Evolutionary conservation across 53 echinoderm and acorn worm genomes (phyloP).

Genomic region (Mesocentrotus franciscanus): DNA sequence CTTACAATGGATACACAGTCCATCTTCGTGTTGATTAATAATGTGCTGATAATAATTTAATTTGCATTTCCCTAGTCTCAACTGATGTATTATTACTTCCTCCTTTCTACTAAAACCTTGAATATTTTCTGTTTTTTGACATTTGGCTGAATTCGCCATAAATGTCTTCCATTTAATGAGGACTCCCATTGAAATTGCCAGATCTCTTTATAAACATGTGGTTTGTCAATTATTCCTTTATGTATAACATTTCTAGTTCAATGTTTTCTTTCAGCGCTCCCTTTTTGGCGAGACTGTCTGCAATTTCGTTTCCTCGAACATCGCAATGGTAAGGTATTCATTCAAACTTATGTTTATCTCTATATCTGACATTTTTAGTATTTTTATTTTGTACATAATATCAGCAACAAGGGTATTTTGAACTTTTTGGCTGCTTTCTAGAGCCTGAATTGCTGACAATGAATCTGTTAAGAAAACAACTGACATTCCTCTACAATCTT

Average conservation of each 20-base stretch:
- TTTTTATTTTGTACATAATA: background rate
- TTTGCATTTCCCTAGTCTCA: too few relatives aligned
- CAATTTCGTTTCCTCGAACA: background rate
- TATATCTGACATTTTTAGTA: background rate
- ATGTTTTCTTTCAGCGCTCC: background rate
- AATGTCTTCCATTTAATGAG: too few relatives aligned
- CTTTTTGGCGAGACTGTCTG: background rate
- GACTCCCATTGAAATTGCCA: background rate
- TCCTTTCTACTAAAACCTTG: too few relatives aligned
- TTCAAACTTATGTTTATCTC: background rate
- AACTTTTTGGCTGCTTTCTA: background rate
- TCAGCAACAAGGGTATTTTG: background rate
- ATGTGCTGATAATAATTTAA: too few relatives aligned
- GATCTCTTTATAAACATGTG: background rate
- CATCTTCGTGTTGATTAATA: too few relatives aligned
- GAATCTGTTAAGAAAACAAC: too few relatives aligned
- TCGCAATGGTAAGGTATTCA: background rate
- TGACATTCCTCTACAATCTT: too few relatives aligned
- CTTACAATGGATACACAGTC: too few relatives aligned
- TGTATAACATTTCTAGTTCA: background rate
- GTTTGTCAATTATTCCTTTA: background rate
- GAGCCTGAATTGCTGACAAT: too few relatives aligned
- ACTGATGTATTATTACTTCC: too few relatives aligned
- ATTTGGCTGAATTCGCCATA: too few relatives aligned
- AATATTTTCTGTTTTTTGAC: too few relatives aligned